Conservation (phyloP, 2,888 invertebrate species). For the Andrena marginata region DNA sequence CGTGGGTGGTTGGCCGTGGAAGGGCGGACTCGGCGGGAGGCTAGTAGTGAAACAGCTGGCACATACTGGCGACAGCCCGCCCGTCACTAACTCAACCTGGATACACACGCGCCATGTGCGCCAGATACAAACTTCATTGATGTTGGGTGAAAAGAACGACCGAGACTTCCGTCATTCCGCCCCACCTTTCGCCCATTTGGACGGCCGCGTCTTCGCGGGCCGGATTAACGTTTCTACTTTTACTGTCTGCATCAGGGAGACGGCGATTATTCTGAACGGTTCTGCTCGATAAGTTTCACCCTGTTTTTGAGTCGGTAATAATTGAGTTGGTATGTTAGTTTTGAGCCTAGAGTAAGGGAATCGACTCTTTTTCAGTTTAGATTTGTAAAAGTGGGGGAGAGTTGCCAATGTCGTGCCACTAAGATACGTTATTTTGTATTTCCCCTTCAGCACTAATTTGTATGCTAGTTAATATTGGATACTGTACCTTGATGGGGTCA, state of each 20-base stretch:
- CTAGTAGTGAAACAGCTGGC: slow-evolving; percentile 84
- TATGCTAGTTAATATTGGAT: too few species aligned
- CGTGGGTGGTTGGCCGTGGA: slow-evolving; percentile 46
- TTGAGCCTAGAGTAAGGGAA: too few species aligned
- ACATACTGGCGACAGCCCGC: slow-evolving; percentile 83
- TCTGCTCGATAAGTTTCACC: neutral
- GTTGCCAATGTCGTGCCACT: too few species aligned
- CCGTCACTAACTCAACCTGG: slow-evolving; percentile 84
- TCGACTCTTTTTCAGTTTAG: too few species aligned
- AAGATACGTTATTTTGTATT: too few species aligned
- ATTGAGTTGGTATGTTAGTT: too few species aligned
- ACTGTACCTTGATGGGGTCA: too few species aligned
- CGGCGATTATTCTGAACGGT: neutral
- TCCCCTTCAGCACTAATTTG: too few species aligned
- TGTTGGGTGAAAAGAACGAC: slow-evolving; percentile 80
- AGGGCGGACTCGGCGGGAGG: slow-evolving; percentile 55
- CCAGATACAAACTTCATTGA: slow-evolving; percentile 85
- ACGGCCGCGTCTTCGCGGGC: neutral
- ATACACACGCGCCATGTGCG: slow-evolving; percentile 83
- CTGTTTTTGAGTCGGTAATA: too few species aligned
- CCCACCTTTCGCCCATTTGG: slow-evolving; percentile 60
- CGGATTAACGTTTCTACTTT: slow-evolving; percentile 34
- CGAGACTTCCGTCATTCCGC: slow-evolving; percentile 68
- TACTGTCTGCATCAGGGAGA: neutral
- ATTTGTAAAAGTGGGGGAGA: too few species aligned